Evolutionary conservation across 2,888 invertebrate genomes (phyloP).

Genomic region (Sphaerophoria rueppellii): DNA sequence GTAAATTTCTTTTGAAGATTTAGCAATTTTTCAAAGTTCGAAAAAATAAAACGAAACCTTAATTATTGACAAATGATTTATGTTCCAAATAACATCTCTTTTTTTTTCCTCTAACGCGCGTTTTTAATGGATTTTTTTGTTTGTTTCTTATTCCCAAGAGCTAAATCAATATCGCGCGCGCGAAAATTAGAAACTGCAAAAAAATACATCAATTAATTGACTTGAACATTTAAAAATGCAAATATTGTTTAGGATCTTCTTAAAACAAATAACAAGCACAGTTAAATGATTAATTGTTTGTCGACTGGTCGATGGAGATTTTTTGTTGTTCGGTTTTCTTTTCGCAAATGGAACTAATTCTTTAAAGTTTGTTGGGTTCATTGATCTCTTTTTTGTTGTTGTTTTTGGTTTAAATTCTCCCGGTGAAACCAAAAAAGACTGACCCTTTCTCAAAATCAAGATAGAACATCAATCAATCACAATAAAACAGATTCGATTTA

Average conservation of each 20-base stretch:
- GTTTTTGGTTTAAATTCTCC: not conserved
- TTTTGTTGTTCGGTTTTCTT: too few relatives aligned
- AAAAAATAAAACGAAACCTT: not conserved
- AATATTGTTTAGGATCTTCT: conserved; percentile 2
- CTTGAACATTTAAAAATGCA: conserved; percentile 1
- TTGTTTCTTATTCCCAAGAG: not conserved
- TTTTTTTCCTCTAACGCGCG: not conserved
- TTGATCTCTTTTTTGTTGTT: conserved; percentile 29
- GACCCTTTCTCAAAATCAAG: conserved; percentile 2
- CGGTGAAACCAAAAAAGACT: not conserved
- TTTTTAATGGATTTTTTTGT: not conserved
- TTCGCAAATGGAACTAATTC: conserved; percentile 14
- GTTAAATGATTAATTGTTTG: conserved; percentile 52
- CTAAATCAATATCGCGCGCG: not conserved
- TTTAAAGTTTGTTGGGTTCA: conserved; percentile 31
- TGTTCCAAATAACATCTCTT: conserved; percentile 7
- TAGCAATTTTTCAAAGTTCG: not conserved
- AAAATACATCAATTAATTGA: conserved; percentile 17
- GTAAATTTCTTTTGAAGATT: not conserved
- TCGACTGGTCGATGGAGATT: conserved; percentile 36
- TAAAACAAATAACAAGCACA: conserved; percentile 47
- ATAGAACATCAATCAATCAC: conserved; percentile 60
- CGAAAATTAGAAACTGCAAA: not conserved
- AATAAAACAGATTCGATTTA: conserved; percentile 45
- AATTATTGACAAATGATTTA: conserved; percentile 16